phyloP scores from a whole-genome alignment of 2,888 invertebrate species.

The Quadriops clusia region DNA sequence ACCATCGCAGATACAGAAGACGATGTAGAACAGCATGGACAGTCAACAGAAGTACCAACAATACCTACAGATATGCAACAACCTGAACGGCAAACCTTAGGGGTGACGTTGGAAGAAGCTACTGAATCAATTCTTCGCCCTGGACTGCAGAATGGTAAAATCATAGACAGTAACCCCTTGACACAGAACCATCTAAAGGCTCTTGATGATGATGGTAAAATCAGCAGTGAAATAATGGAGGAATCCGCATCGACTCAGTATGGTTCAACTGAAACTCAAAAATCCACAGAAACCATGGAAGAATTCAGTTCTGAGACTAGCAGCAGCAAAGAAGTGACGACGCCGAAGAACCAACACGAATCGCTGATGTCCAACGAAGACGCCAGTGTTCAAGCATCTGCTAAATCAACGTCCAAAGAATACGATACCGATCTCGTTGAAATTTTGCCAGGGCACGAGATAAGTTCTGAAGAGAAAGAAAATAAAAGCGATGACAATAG shows the following conservation, averaged over 20 bases:
- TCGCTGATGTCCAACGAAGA: constrained; percentile 26
- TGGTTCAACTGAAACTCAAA: constrained; percentile 3
- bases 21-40: neutral
- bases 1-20: neutral
- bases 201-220: constrained; percentile 13
- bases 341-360: constrained; percentile 19
- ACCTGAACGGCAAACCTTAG: too few relatives aligned
- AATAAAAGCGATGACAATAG: constrained; percentile 36
- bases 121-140: neutral
- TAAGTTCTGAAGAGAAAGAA: constrained; percentile 15
- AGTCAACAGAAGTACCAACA: neutral
- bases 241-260: constrained; percentile 3
- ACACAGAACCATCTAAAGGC: constrained; percentile 14
- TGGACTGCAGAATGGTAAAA: constrained; percentile 10
- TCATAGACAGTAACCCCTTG: constrained; percentile 16
- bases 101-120: too few relatives aligned
- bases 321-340: constrained; percentile 29
- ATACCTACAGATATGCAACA: too few relatives aligned
- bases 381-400: constrained; percentile 26
- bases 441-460: constrained; percentile 20
- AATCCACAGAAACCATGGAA: constrained; percentile 25
- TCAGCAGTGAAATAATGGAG: constrained; percentile 4
- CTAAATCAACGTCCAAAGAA: constrained; percentile 10
- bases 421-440: constrained; percentile 24
- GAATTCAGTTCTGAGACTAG: constrained; percentile 14